These are phyloP conservation scores for Tenthredo notha DNA, from an alignment of 2,888 invertebrate species.

Conservation along the genomic window DNA sequence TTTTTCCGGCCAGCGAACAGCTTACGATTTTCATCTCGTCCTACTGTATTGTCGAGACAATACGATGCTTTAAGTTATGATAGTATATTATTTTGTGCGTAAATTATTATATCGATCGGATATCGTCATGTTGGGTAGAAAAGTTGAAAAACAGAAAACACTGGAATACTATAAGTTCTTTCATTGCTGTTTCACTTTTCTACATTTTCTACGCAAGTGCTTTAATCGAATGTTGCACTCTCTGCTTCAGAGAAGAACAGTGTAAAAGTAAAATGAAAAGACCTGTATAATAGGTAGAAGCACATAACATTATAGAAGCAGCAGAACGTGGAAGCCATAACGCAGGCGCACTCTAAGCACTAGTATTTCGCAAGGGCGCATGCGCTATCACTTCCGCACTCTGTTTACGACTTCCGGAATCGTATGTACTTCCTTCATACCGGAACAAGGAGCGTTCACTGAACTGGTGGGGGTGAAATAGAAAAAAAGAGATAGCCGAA, in stretches of 20 bases:
- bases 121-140: too few relatives aligned
- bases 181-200: not conserved
- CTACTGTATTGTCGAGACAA: not conserved
- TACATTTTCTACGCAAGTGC: not conserved
- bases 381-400: not conserved
- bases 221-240: not conserved
- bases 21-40: not conserved
- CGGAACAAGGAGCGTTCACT: not conserved
- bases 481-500: not conserved
- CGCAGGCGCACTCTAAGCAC: not conserved
- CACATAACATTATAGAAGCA: not conserved
- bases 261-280: not conserved
- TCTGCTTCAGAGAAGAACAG: not conserved
- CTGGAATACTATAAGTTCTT: not conserved
- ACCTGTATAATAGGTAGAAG: not conserved
- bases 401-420: not conserved
- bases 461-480: not conserved
- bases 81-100: too few relatives aligned
- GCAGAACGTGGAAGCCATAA: not conserved
- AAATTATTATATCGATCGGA: too few relatives aligned
- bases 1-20: not conserved
- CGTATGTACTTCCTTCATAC: not conserved
- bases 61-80: not conserved
- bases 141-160: not conserved
- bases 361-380: not conserved